phyloP scores from a whole-genome alignment of 2,113 vertebrate genomes.

The Aepyceros melampus region DNA sequence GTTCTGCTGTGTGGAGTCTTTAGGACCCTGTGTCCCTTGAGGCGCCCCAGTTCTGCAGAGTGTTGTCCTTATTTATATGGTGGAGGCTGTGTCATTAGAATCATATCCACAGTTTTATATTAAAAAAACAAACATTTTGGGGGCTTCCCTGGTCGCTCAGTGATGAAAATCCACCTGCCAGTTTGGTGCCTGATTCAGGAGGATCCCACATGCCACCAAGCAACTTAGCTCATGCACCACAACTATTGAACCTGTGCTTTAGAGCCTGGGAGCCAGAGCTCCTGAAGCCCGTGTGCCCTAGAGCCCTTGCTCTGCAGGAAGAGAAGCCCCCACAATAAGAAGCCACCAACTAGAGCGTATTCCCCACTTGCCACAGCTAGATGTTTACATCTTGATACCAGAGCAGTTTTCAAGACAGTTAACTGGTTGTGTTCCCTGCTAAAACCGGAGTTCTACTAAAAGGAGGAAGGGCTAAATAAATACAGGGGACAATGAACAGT shows the following conservation, averaged over 20 bases:
- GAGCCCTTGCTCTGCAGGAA: not conserved
- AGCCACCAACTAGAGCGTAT: not conserved
- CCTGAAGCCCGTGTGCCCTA: rapidly evolving
- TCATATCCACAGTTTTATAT: not conserved
- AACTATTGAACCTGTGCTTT: not conserved
- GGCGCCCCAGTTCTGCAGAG: not conserved
- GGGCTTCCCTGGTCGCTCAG: not conserved
- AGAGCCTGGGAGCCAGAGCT: not conserved
- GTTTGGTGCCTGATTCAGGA: not conserved
- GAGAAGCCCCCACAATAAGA: not conserved
- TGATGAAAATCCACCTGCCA: not conserved
- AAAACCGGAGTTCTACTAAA: not conserved
- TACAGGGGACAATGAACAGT: not conserved
- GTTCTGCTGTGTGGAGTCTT: not conserved
- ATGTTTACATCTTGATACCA: not conserved
- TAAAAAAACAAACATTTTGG: not conserved
- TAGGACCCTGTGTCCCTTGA: not conserved
- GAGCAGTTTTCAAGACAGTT: not conserved
- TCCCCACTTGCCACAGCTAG: not conserved
- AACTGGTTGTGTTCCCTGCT: not conserved
- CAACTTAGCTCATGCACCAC: not conserved
- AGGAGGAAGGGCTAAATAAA: not conserved
- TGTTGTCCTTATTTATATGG: not conserved
- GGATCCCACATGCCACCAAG: not conserved
- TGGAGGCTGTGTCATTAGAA: not conserved